phyloP scores from a whole-genome alignment of 2,888 invertebrate species.

The Neoaliturus tenellus region DNA sequence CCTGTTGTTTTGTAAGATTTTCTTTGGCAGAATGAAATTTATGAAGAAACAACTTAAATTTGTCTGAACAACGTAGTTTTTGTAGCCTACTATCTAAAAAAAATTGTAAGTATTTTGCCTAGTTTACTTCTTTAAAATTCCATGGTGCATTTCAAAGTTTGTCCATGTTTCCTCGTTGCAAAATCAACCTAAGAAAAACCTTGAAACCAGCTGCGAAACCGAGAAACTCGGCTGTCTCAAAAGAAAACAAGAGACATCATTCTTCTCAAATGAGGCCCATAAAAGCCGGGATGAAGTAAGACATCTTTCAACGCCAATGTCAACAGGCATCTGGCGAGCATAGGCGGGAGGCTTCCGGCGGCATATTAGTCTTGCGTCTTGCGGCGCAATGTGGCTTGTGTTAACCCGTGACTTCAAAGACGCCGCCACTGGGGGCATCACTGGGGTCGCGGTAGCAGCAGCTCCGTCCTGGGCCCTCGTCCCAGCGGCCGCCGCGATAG shows the following conservation, averaged over 20 bases:
- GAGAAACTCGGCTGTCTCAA: not conserved
- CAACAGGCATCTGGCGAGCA: slow-evolving; percentile 19
- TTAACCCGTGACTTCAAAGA: slow-evolving; percentile 26
- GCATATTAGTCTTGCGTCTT: too few species aligned
- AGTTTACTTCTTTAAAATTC: too few species aligned
- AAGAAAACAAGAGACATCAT: not conserved
- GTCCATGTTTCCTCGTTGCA: too few species aligned
- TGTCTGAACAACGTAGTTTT: too few species aligned
- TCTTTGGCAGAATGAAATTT: too few species aligned
- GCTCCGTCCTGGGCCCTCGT: not conserved
- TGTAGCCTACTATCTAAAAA: too few species aligned
- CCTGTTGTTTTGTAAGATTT: too few species aligned
- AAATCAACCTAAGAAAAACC: too few species aligned
- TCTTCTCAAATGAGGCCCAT: slow-evolving; percentile 8
- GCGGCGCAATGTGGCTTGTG: slow-evolving; percentile 19
- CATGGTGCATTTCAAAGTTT: too few species aligned
- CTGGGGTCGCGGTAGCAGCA: not conserved
- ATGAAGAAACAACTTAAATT: too few species aligned
- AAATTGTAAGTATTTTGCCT: too few species aligned
- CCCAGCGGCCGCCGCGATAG: not conserved
- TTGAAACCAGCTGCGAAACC: too few species aligned
- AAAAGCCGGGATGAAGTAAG: slow-evolving; percentile 20
- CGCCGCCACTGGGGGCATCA: not conserved
- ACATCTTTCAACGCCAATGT: slow-evolving; percentile 27
- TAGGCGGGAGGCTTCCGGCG: not conserved